These are phyloP conservation scores for Cephus nigrinus DNA, from an alignment of 2,888 invertebrate genomes.

Conservation along the genomic window DNA sequence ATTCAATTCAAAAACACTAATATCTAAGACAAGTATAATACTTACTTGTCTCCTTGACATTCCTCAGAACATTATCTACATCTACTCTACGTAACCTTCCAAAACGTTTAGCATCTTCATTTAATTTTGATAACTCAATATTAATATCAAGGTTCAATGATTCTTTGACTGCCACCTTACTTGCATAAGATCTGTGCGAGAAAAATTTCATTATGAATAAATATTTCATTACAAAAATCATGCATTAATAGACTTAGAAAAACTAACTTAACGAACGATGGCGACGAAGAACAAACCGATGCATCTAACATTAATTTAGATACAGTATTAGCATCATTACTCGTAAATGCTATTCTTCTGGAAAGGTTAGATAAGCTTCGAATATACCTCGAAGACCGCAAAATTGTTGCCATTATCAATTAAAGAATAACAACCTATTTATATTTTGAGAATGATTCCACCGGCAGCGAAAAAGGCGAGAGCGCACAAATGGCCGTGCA, in stretches of 20 bases:
- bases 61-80: not conserved
- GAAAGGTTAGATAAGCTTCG: not conserved
- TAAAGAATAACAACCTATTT: not conserved
- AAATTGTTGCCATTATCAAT: not conserved
- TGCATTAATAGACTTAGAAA: not conserved
- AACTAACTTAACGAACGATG: not conserved
- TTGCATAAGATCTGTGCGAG: not conserved
- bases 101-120: not conserved
- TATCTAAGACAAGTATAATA: not conserved
- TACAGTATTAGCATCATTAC: not conserved
- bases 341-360: not conserved
- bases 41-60: not conserved
- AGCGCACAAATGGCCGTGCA: not conserved
- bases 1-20: not conserved
- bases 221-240: not conserved
- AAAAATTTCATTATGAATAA: not conserved
- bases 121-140: not conserved
- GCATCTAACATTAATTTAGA: not conserved
- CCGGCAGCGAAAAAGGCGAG: not conserved
- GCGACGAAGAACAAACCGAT: not conserved
- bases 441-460: not conserved
- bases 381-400: not conserved
- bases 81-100: not conserved
- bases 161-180: not conserved
- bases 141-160: not conserved